phyloP scores from a whole-genome alignment of 2,888 invertebrate genomes.

The Nudaria mundana region DNA sequence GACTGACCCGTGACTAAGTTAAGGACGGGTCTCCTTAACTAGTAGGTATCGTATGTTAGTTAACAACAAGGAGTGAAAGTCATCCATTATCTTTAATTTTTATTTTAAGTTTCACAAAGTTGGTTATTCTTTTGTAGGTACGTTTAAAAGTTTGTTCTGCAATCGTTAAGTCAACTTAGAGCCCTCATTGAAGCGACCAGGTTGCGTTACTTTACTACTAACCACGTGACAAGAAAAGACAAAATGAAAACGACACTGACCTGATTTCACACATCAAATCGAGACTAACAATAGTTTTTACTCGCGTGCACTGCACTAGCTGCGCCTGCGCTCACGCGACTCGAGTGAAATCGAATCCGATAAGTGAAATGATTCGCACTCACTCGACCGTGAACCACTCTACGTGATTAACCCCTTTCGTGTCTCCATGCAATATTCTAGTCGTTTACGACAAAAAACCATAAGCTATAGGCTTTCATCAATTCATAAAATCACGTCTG shows the following conservation, averaged over 20 bases:
- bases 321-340: slow-evolving; percentile 20
- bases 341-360: slow-evolving; percentile 53
- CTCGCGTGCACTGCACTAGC: slow-evolving; percentile 9
- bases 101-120: too few relatives aligned
- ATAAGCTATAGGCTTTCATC: too few relatives aligned
- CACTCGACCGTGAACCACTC: slow-evolving; percentile 36
- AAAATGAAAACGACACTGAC: slow-evolving; percentile 6
- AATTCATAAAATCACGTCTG: too few relatives aligned
- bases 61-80: too few relatives aligned
- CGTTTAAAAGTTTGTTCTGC: too few relatives aligned
- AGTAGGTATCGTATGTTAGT: too few relatives aligned
- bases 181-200: too few relatives aligned
- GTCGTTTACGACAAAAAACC: background rate
- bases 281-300: slow-evolving; percentile 33
- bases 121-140: too few relatives aligned
- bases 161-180: too few relatives aligned
- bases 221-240: background rate
- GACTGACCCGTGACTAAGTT: too few relatives aligned
- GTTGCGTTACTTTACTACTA: background rate
- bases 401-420: slow-evolving; percentile 11
- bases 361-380: slow-evolving; percentile 46
- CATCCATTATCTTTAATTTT: too few relatives aligned
- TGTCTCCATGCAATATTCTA: background rate
- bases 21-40: too few relatives aligned
- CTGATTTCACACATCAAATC: slow-evolving; percentile 30